Conservation (phyloP, 2,888 invertebrate genomes). For the Portevinia maculata region DNA sequence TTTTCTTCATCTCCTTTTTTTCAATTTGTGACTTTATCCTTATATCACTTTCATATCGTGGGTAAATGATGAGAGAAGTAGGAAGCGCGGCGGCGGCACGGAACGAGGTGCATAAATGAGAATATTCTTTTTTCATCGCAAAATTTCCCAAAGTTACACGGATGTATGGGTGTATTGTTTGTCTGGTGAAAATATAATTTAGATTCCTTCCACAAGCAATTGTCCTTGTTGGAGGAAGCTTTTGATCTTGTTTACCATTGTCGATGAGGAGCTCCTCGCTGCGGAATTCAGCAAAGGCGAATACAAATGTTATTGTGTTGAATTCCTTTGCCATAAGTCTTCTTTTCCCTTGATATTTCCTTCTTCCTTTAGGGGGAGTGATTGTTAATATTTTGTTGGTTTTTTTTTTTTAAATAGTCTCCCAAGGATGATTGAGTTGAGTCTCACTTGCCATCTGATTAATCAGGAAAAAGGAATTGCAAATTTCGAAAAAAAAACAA, state of each 20-base stretch:
- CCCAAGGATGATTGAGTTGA: conserved; percentile 54
- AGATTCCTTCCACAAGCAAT: conserved; percentile 56
- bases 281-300: conserved; percentile 39
- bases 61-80: conserved; percentile 28
- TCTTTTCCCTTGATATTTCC: conserved; percentile 9
- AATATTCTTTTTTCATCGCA: conserved; percentile 27
- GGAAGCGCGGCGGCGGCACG: conserved; percentile 5
- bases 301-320: conserved; percentile 32
- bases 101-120: conserved; percentile 26
- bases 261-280: conserved; percentile 14
- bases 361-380: conserved; percentile 11
- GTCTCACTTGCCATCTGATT: conserved; percentile 43
- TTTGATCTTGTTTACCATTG: conserved; percentile 49
- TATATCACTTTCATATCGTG: conserved; percentile 42
- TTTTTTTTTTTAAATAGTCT: conserved; percentile 40
- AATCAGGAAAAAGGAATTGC: conserved; percentile 37
- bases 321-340: background rate
- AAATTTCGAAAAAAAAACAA: conserved; percentile 8
- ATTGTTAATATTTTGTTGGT: conserved; percentile 25
- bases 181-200: conserved; percentile 66
- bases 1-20: conserved; percentile 29
- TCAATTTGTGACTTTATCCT: conserved; percentile 51
- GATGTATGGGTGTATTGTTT: conserved; percentile 24
- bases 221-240: conserved; percentile 28
- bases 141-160: conserved; percentile 4